A percentile compares a stretch with the other conserved stretches of the same genome.
Evolutionary conservation across 2,113 vertebrate genomes (phyloP).

Genomic region (Echinops telfairi): DNA sequence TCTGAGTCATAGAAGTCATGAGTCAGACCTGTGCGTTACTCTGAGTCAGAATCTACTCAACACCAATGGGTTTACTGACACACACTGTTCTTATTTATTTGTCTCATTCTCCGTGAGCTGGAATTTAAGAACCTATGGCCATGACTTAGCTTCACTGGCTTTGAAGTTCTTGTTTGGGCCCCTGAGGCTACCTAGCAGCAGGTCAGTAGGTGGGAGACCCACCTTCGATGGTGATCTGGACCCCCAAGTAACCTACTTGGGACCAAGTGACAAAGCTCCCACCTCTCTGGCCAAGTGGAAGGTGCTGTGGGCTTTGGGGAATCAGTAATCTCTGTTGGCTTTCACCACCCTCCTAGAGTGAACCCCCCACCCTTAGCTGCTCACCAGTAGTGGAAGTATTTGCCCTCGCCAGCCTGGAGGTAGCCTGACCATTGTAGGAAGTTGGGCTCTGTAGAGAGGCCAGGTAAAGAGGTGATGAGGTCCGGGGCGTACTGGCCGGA

Average conservation of each 20-base stretch:
- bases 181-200: not conserved
- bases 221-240: not conserved
- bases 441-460: conserved; percentile 42
- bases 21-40: too few species aligned
- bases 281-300: not conserved
- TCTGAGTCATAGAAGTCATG: too few species aligned
- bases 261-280: not conserved
- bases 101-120: not conserved
- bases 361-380: not conserved
- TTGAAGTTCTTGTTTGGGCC: not conserved
- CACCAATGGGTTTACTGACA: not conserved
- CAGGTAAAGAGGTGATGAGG: conserved; percentile 76
- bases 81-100: not conserved
- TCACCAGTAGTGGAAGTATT: conserved; percentile 78
- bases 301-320: not conserved
- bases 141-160: not conserved
- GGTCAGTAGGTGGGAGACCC: not conserved
- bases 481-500: conserved; percentile 60
- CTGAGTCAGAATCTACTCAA: too few species aligned
- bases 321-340: not conserved
- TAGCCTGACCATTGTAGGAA: conserved; percentile 75
- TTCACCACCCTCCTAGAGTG: not conserved
- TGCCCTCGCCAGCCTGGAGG: conserved; percentile 59
- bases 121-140: not conserved
- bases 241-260: not conserved